phyloP scores from a whole-genome alignment of 2,888 invertebrate genomes.

The Antheraea yamamai region DNA sequence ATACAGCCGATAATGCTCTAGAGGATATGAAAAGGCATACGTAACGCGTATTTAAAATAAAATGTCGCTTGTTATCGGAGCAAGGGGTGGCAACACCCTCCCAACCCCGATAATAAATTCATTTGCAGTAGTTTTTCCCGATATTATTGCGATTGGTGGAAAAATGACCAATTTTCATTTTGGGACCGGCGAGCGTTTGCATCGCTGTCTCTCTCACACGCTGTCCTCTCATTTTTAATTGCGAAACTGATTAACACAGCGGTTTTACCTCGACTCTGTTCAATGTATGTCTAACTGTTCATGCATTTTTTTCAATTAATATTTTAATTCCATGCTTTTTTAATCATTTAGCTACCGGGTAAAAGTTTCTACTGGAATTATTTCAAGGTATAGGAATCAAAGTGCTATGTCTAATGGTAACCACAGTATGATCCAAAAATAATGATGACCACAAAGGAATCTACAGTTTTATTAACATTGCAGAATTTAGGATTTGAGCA shows the following conservation, averaged over 20 bases:
- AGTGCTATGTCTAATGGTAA: too few relatives aligned
- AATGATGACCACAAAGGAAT: too few relatives aligned
- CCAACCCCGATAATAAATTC: slow-evolving; percentile 72
- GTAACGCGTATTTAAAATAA: slow-evolving; percentile 61
- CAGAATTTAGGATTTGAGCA: too few relatives aligned
- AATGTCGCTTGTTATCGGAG: slow-evolving; percentile 52
- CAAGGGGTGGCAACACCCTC: slow-evolving; percentile 43
- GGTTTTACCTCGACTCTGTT: background rate
- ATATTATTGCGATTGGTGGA: slow-evolving; percentile 79
- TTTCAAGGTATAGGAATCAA: too few relatives aligned
- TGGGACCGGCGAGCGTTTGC: slow-evolving; percentile 39
- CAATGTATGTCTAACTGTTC: background rate
- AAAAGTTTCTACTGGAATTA: too few relatives aligned
- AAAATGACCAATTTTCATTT: slow-evolving; percentile 78
- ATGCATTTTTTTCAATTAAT: background rate
- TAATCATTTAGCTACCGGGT: too few relatives aligned
- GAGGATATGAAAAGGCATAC: background rate
- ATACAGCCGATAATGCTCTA: background rate
- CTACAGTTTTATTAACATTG: too few relatives aligned
- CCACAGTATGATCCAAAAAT: too few relatives aligned
- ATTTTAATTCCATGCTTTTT: background rate
- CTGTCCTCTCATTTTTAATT: slow-evolving; percentile 12
- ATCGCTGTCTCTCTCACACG: slow-evolving; percentile 14
- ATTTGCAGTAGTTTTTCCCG: slow-evolving; percentile 79
- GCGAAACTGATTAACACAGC: background rate